These are phyloP conservation scores for Olivierus martensii DNA, from an alignment of 1,140 invertebrate species.

Conservation along the genomic window DNA sequence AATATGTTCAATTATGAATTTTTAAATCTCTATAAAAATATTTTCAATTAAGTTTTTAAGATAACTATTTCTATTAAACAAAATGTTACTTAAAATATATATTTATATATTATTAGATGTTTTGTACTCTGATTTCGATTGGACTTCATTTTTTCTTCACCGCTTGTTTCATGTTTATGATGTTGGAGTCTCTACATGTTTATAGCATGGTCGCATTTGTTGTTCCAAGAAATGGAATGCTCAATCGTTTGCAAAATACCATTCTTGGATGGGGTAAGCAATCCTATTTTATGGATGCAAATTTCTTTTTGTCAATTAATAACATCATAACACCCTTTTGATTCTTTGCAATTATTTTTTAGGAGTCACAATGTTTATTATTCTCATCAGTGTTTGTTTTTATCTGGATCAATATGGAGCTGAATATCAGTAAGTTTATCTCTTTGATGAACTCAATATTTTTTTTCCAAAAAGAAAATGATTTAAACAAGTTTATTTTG, in stretches of 20 bases:
- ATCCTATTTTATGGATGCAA: no score
- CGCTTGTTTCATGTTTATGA: conserved; percentile 28
- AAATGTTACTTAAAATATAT: no score
- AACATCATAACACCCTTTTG: neutral
- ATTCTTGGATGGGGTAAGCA: conserved; percentile 25
- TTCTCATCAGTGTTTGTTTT: conserved; percentile 24
- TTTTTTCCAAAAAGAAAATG: no score
- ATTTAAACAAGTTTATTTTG: no score
- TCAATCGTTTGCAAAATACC: conserved; percentile 23
- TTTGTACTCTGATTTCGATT: conserved; percentile 24
- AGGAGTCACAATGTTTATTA: conserved; percentile 21
- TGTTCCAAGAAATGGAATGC: conserved; percentile 25
- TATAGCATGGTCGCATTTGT: conserved; percentile 27
- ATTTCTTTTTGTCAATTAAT: neutral
- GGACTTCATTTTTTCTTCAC: conserved; percentile 27
- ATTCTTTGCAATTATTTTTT: neutral
- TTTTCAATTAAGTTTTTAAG: no score
- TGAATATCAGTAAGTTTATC: conserved; percentile 22
- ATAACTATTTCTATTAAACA: no score
- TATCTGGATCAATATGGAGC: conserved; percentile 25
- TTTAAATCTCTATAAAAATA: no score
- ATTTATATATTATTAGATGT: neutral
- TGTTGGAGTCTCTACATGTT: conserved; percentile 27
- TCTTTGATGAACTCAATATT: no score
- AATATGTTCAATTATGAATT: no score